These are phyloP conservation scores for Procavia capensis DNA, from an alignment of 2,113 vertebrate genomes.

Conservation along the genomic window DNA sequence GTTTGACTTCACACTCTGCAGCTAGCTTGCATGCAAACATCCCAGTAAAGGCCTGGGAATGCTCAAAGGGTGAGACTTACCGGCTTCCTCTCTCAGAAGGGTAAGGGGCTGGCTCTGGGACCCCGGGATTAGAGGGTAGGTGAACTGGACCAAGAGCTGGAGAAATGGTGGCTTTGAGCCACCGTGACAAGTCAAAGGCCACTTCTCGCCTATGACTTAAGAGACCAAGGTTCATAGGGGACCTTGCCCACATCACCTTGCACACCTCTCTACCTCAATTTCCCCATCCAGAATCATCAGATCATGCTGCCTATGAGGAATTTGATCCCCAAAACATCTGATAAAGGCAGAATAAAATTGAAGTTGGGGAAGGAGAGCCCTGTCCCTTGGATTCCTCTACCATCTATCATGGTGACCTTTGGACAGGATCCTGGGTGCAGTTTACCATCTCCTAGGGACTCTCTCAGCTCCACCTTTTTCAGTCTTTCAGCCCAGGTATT, in stretches of 20 bases:
- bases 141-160: neutral
- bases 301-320: neutral
- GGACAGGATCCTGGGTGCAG: neutral
- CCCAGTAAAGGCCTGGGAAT: neutral
- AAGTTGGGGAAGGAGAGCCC: neutral
- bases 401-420: fast-evolving
- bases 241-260: neutral
- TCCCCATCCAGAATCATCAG: neutral
- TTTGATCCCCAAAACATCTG: neutral
- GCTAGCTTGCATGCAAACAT: neutral
- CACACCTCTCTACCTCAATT: neutral
- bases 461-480: neutral
- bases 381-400: neutral
- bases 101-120: neutral
- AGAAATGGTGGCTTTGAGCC: neutral
- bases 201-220: neutral
- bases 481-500: neutral
- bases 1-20: neutral
- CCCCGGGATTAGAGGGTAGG: neutral
- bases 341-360: neutral
- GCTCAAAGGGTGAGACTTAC: neutral
- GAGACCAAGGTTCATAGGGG: neutral
- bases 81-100: neutral
- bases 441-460: neutral
- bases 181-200: neutral